A percentile compares a stretch with the other conserved stretches of the same genome.
phyloP scores from a whole-genome alignment of 2,113 vertebrate species.

The Sebastes fasciatus region DNA sequence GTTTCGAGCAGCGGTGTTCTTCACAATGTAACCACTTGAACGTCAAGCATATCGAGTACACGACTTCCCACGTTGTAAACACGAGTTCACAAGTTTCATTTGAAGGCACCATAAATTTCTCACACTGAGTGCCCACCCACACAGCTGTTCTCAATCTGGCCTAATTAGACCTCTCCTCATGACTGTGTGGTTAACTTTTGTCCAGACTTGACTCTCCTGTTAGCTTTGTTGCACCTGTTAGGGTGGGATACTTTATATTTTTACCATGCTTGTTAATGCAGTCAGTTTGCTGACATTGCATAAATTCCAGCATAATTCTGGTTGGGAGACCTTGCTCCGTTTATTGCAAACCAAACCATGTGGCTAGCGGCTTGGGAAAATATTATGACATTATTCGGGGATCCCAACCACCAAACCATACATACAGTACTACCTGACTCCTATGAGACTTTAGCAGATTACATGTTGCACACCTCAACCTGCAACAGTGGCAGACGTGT shows the following conservation, averaged over 20 bases:
- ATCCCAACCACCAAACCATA: neutral
- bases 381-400: neutral
- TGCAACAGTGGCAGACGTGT: neutral
- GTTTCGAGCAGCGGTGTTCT: no score
- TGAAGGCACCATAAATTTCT: no score
- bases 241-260: neutral
- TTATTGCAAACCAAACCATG: neutral
- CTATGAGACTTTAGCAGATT: neutral
- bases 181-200: neutral
- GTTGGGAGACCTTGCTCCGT: neutral
- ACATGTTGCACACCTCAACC: neutral
- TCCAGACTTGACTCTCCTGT: neutral
- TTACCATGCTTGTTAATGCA: neutral
- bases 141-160: slow-evolving; percentile 15
- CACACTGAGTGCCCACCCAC: neutral
- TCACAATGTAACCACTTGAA: no score
- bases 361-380: neutral
- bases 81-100: no score
- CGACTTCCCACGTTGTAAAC: no score
- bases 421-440: neutral
- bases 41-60: no score
- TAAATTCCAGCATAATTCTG: slow-evolving; percentile 1
- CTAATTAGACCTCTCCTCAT: neutral
- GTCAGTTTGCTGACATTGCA: slow-evolving; percentile 14
- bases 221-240: slow-evolving; percentile 20